Evolutionary conservation across 2,888 invertebrate species (phyloP), one percentile per base, ranked within the genome.

Genomic region (Brachypterus glaber): DNA sequence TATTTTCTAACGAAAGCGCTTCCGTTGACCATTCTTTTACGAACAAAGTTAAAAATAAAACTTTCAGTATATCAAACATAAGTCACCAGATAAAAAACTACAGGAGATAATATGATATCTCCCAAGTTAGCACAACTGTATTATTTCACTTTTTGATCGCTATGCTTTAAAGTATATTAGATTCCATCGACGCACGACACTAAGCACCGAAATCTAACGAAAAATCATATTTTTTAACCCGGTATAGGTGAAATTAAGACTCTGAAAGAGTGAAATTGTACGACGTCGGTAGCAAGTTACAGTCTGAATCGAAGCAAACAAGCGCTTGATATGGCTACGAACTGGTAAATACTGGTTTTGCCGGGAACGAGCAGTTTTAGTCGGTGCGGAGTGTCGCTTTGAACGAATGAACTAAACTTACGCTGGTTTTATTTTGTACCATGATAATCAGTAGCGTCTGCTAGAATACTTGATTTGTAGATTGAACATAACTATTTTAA

Each of bases 341-440:
- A 60, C 66, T 55, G 57, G 64, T 52, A 62, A 35, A 39, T 62
- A 59, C 66, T 56, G 57, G 64, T 64, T 63, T 51, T 40, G 57
- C 58, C 62, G 56, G 60, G 63, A 60, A 57, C 53, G 55, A 59
- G 62, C 62, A 57, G 63, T 62, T 63, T 54, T 53, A 61, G 57
- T 62, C 61, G 59, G 62, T 59, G 47, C 33, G 51, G 51, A 52
- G 48, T 50, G 36, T 39, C 51, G 49, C 52, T 49, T 53, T 45
- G 52, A 50, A 45, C 39, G 46, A n/a, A n/a, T n/a, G n/a, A n/a
- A n/a, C n/a, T n/a, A n/a, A n/a, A n/a, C n/a, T n/a, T n/a, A n/a
- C n/a, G n/a, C n/a, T n/a, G n/a, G n/a, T n/a, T n/a, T n/a, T n/a
- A n/a, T n/a, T n/a, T n/a, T n/a, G n/a, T n/a, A n/a, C n/a, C n/a